phyloP scores from a whole-genome alignment of 2,888 invertebrate species.

The Flabesymbios commensalis region DNA sequence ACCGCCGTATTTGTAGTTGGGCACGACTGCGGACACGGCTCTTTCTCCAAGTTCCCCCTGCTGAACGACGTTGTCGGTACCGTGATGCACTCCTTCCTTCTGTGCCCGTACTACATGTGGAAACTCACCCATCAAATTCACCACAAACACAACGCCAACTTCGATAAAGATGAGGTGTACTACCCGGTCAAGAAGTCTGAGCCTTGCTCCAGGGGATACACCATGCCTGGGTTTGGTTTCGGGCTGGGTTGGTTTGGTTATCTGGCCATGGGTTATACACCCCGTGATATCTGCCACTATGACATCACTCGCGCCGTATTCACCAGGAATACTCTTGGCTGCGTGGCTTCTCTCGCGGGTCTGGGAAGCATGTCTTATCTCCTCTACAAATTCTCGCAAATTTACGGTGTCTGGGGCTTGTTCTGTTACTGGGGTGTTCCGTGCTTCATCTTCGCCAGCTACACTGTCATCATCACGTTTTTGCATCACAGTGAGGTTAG shows the following conservation, averaged over 20 bases:
- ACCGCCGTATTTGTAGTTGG: conserved; percentile 53
- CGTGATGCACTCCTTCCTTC: conserved; percentile 45
- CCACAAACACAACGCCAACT: conserved; percentile 54
- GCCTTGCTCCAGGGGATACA: not conserved
- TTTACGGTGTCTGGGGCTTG: conserved; percentile 39
- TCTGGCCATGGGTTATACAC: conserved; percentile 47
- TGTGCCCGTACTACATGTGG: conserved; percentile 55
- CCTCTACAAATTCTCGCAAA: conserved; percentile 34
- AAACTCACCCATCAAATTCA: conserved; percentile 53
- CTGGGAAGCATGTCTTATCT: conserved; percentile 36
- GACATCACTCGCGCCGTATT: conserved; percentile 42
- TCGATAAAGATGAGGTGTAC: conserved; percentile 54
- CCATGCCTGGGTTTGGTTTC: conserved; percentile 35
- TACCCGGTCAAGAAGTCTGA: conserved; percentile 45
- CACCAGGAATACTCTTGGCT: conserved; percentile 30
- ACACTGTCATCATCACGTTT: conserved; percentile 53
- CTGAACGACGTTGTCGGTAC: conserved; percentile 51
- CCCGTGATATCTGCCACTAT: conserved; percentile 45
- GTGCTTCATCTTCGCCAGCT: conserved; percentile 49
- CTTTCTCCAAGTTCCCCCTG: conserved; percentile 45
- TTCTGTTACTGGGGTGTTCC: conserved; percentile 47
- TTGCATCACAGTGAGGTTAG: conserved; percentile 56
- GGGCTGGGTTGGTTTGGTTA: conserved; percentile 52
- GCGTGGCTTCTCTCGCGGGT: conserved; percentile 33
- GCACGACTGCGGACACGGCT: conserved; percentile 56